Evolutionary conservation across 2,888 invertebrate genomes (phyloP).

Genomic region (Andrena haemorrhoa): DNA sequence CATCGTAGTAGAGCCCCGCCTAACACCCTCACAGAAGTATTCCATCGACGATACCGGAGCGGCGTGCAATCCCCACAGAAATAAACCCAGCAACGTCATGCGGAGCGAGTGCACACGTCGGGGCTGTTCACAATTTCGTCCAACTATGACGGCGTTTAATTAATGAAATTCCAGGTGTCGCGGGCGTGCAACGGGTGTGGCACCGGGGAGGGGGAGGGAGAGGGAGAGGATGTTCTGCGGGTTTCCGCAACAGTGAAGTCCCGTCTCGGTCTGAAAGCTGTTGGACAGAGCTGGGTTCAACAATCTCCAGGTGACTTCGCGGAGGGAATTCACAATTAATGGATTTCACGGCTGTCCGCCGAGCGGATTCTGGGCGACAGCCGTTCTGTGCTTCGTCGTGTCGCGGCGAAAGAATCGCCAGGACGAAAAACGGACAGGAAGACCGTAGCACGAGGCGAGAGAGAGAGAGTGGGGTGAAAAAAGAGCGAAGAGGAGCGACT

Average conservation of each 20-base stretch:
- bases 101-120: background rate
- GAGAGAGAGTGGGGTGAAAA: background rate
- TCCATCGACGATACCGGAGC: too few species aligned
- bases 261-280: background rate
- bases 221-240: background rate
- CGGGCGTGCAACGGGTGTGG: background rate
- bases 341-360: conserved; percentile 70
- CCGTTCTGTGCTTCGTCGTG: conserved; percentile 20
- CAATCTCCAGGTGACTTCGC: conserved; percentile 53
- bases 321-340: conserved; percentile 69
- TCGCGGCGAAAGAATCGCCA: background rate
- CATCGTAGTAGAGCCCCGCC: too few species aligned
- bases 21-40: too few species aligned
- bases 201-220: background rate
- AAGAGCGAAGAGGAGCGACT: conserved; percentile 12
- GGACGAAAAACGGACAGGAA: background rate
- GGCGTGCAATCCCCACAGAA: background rate
- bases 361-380: conserved; percentile 43
- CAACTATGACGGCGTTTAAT: conserved; percentile 6
- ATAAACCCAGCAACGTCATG: background rate
- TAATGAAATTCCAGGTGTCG: conserved; percentile 17
- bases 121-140: background rate
- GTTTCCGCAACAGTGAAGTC: conserved; percentile 1
- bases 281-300: conserved; percentile 30
- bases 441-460: background rate